Percentiles rank a stretch among this genome's conserved stretches.
phyloP scores from a whole-genome alignment of 2,888 invertebrate genomes.

The Agrotis exclamationis region DNA sequence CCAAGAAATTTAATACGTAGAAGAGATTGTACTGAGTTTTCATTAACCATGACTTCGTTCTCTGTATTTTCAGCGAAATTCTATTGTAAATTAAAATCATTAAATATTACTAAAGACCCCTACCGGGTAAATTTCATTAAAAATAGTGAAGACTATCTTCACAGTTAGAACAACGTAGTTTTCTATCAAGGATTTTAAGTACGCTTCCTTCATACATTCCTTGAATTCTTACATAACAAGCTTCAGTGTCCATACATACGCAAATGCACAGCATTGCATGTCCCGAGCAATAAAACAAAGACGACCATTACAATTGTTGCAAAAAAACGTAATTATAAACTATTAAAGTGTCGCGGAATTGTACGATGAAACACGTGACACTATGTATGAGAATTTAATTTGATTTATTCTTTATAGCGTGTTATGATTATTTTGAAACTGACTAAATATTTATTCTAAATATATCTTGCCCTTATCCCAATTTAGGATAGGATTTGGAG shows the following conservation, averaged over 20 bases:
- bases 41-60: no score
- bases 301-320: conserved; percentile 38
- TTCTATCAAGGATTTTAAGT: conserved; percentile 7
- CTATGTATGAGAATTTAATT: conserved; percentile 12
- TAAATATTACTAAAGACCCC: no score
- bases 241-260: conserved; percentile 20
- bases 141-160: no score
- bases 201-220: conserved; percentile 10
- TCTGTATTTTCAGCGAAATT: no score
- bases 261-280: conserved; percentile 57
- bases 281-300: conserved; percentile 60
- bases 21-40: no score
- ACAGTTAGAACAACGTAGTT: neutral
- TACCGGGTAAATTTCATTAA: no score
- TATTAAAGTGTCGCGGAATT: conserved; percentile 59
- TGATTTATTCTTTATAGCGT: neutral
- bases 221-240: conserved; percentile 22
- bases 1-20: no score
- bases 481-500: no score
- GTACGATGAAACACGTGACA: conserved; percentile 38
- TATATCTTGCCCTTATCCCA: neutral
- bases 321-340: conserved; percentile 59
- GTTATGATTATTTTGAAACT: neutral
- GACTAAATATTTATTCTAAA: no score
- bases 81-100: no score